A percentile compares a stretch with the other conserved stretches of the same genome.
Evolutionary conservation across 2,797 vertebrate species (phyloP).

Genomic region (Labroides dimidiatus): DNA sequence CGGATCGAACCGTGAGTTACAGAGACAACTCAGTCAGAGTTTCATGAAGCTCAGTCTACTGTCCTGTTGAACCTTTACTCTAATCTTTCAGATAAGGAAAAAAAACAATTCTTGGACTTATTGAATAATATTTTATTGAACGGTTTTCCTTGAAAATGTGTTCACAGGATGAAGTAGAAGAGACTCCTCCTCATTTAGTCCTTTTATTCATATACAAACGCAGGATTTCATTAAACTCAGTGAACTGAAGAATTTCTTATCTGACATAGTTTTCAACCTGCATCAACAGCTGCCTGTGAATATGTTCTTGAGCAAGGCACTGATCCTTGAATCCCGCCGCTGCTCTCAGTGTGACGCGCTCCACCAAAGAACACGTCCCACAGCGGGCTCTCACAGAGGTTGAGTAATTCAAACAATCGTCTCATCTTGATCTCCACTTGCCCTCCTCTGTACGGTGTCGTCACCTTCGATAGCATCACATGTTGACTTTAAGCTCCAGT

Average conservation of each 20-base stretch:
- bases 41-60: too few relatives aligned
- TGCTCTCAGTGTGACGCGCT: neutral
- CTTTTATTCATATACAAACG: too few relatives aligned
- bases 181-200: too few relatives aligned
- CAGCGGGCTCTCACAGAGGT: neutral
- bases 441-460: neutral
- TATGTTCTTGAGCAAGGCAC: neutral
- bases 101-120: too few relatives aligned
- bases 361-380: neutral
- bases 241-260: neutral
- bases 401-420: neutral
- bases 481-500: slow-evolving; percentile 41
- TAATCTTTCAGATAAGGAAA: too few relatives aligned
- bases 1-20: too few relatives aligned
- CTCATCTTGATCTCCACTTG: slow-evolving; percentile 3
- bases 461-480: slow-evolving; percentile 34
- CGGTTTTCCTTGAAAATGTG: too few relatives aligned
- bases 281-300: too few relatives aligned
- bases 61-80: too few relatives aligned
- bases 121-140: too few relatives aligned
- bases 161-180: too few relatives aligned
- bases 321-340: neutral
- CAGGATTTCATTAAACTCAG: neutral
- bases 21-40: too few relatives aligned
- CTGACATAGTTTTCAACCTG: neutral